Evolutionary conservation across 2,888 invertebrate genomes (phyloP).

Genomic region (Phrixothrix hirtus): DNA sequence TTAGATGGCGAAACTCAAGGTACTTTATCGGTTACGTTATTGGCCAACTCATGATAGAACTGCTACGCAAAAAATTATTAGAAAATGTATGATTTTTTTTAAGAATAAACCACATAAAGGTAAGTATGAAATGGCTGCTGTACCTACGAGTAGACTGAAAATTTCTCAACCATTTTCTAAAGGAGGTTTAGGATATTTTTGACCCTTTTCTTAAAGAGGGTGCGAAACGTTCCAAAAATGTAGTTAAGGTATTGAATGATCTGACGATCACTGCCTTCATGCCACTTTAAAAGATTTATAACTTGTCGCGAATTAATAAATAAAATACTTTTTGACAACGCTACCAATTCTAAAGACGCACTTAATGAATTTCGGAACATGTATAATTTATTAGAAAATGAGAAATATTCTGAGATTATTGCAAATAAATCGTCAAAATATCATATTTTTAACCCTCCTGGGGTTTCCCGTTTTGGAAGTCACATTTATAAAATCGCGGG

Average conservation of each 20-base stretch:
- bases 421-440: too few relatives aligned
- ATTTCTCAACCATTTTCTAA: background rate
- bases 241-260: background rate
- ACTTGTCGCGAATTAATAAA: too few relatives aligned
- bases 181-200: background rate
- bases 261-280: too few relatives aligned
- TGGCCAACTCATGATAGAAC: background rate
- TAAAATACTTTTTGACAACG: too few relatives aligned
- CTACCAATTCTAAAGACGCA: too few relatives aligned
- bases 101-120: background rate
- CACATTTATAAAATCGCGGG: too few relatives aligned
- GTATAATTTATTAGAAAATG: too few relatives aligned
- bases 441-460: too few relatives aligned
- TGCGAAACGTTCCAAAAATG: background rate
- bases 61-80: background rate
- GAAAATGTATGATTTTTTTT: background rate
- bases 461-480: too few relatives aligned
- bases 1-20: background rate
- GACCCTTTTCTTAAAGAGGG: background rate
- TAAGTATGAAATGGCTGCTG: background rate
- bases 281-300: too few relatives aligned
- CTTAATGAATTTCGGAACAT: too few relatives aligned
- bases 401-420: too few relatives aligned
- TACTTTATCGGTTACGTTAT: background rate
- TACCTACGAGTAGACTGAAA: background rate